phyloP scores from a whole-genome alignment of 1,140 invertebrate genomes.

The Cherax quadricarinatus region DNA sequence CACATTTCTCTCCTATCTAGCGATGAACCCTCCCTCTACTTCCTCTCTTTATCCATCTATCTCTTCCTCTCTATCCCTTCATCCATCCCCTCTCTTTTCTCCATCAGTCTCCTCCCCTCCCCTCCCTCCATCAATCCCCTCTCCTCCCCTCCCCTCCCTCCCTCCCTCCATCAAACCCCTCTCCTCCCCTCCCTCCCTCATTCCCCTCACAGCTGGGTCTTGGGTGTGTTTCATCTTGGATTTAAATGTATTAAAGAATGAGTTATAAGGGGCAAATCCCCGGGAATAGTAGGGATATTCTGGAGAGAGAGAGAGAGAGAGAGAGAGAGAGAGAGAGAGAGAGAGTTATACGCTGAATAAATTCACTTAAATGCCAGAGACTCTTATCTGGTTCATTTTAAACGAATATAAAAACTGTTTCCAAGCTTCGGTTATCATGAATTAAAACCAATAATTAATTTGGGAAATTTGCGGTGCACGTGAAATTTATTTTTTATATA shows the following conservation, averaged over 20 bases:
- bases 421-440: too few relatives aligned
- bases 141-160: background rate
- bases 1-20: background rate
- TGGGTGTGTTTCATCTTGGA: background rate
- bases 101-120: background rate
- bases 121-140: too few relatives aligned
- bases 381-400: too few relatives aligned
- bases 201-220: background rate
- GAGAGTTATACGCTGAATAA: too few relatives aligned
- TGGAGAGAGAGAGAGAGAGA: background rate
- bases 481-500: too few relatives aligned
- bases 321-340: too few relatives aligned
- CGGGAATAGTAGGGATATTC: slow-evolving; percentile 5
- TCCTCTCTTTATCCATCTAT: background rate
- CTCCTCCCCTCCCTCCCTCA: background rate
- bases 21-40: background rate
- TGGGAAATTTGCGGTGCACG: too few relatives aligned
- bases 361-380: too few relatives aligned
- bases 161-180: background rate
- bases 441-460: too few relatives aligned
- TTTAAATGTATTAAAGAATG: slow-evolving; percentile 11
- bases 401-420: too few relatives aligned
- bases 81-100: background rate
- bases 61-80: background rate
- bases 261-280: slow-evolving; percentile 14